Evolutionary conservation across 2,797 vertebrate genomes (phyloP), one percentile per base, ranked within the genome.

Genomic region (Oophaga sylvatica): DNA sequence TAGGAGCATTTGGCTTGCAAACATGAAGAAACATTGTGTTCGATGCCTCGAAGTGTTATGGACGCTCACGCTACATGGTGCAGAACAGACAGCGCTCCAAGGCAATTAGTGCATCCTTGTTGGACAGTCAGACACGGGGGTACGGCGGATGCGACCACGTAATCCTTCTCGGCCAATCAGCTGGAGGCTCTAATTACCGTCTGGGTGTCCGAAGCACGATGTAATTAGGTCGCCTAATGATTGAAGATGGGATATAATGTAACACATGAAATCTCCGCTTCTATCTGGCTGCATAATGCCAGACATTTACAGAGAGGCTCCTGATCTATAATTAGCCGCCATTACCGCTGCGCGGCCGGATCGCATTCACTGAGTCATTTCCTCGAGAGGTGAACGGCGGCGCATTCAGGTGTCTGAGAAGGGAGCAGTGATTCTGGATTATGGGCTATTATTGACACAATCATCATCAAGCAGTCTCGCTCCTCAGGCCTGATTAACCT

Each of bases 361-460:
- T 45, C n/a, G 3, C 59, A 20, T 63, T 63, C 60, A 56, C 60
- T n/a, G 84, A 79, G 4, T 57, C 62, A 68, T 85, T 68, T 63
- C 62, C 71, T 71, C 12, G 35, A 78, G 59, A 53, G 73, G 73
- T 31, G 63, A 10, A 53, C 12, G 65, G 65, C 2, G 62, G 70
- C 26, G 3, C 31, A 29, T 41, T 71, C 53, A 80, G 48, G 29
- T 70, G 78, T 59, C 67, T 10, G 19, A 12, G 65, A 48, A 71
- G 59, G 48, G 11, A 45, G 56, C 57, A 31, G 57, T 75, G 65
- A 87, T 75, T 81, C 65, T 48, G 79, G 63, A 86, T 80, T 60
- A 80, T 65, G 73, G 78, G 15, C 65, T 70, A 26, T 87, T 63
- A 87, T 87, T 29, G 67, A 63, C 79, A 75, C 15, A 35, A 81